A percentile compares a stretch with the other conserved stretches of the same genome.
These are phyloP conservation scores for Cichlasoma orientale DNA, from an alignment of 2,797 vertebrate genomes.

Conservation along the genomic window DNA sequence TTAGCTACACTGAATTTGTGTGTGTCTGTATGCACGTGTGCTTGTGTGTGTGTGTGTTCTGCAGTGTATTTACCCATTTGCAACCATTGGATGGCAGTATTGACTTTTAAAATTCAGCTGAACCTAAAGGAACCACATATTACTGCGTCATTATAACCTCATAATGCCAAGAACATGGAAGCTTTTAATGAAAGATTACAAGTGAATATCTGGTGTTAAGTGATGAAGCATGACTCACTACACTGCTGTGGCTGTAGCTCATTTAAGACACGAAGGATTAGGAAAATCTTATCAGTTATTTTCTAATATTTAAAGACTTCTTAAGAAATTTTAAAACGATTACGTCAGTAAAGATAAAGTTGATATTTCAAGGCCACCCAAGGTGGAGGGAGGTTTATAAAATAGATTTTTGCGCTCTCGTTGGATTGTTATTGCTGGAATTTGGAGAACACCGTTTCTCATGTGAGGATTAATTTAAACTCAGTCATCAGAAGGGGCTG, in stretches of 20 bases:
- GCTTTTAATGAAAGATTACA: constrained; percentile 21
- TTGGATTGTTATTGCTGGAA: neutral
- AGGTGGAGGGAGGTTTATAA: neutral
- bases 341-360: neutral
- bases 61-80: constrained; percentile 13
- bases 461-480: neutral
- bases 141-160: constrained; percentile 24
- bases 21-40: neutral
- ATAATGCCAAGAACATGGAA: constrained; percentile 23
- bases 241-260: neutral
- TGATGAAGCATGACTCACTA: constrained; percentile 11
- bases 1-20: neutral
- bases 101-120: constrained; percentile 50
- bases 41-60: constrained; percentile 7
- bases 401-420: neutral
- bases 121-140: neutral
- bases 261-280: constrained; percentile 18
- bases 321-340: neutral
- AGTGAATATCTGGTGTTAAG: constrained; percentile 16
- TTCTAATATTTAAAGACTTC: neutral
- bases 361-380: constrained; percentile 1
- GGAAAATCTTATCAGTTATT: neutral
- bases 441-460: neutral
- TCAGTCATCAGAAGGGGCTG: neutral
- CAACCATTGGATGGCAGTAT: constrained; percentile 81